These are phyloP conservation scores for Cheilinus undulatus DNA, from an alignment of 2,113 vertebrate genomes.

Conservation along the genomic window DNA sequence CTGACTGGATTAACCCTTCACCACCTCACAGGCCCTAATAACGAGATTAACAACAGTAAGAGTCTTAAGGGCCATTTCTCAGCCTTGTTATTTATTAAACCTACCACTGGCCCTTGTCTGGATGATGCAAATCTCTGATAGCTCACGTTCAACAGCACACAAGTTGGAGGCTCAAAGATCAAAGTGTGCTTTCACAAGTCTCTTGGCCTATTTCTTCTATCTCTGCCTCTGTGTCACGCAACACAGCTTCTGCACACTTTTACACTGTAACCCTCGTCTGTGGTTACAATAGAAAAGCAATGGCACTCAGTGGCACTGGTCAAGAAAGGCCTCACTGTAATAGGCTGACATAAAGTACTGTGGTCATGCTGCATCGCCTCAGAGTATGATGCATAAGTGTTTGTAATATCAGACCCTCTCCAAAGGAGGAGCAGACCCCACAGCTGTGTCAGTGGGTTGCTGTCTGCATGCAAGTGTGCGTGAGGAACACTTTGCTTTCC, in stretches of 20 bases:
- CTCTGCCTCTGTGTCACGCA: slow-evolving; percentile 7
- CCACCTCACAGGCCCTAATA: slow-evolving; percentile 23
- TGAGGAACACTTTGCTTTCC: slow-evolving; percentile 51
- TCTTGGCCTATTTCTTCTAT: slow-evolving; percentile 17
- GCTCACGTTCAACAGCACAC: slow-evolving; percentile 37
- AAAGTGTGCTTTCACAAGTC: slow-evolving; percentile 41
- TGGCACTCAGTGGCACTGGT: slow-evolving; percentile 51
- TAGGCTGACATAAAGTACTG: slow-evolving; percentile 33
- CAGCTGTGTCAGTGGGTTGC: slow-evolving; percentile 24
- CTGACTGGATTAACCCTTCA: slow-evolving; percentile 21
- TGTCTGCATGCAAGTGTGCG: slow-evolving; percentile 21
- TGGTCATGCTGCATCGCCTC: slow-evolving; percentile 10
- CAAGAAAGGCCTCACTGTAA: slow-evolving; percentile 30
- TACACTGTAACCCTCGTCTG: slow-evolving; percentile 30
- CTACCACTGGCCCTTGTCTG: not conserved
- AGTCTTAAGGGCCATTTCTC: slow-evolving; percentile 14
- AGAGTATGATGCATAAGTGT: slow-evolving; percentile 17
- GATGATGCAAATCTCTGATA: slow-evolving; percentile 47
- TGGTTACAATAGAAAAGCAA: slow-evolving; percentile 47
- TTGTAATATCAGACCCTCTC: slow-evolving; percentile 36
- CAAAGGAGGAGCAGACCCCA: slow-evolving; percentile 28
- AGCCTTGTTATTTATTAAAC: slow-evolving; percentile 53
- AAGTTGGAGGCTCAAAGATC: slow-evolving; percentile 47
- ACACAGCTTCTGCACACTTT: slow-evolving; percentile 14
- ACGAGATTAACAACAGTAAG: slow-evolving; percentile 40